These are phyloP conservation scores for Drosophila trapezifrons DNA, from an alignment of 1,140 invertebrate species.

Conservation along the genomic window DNA sequence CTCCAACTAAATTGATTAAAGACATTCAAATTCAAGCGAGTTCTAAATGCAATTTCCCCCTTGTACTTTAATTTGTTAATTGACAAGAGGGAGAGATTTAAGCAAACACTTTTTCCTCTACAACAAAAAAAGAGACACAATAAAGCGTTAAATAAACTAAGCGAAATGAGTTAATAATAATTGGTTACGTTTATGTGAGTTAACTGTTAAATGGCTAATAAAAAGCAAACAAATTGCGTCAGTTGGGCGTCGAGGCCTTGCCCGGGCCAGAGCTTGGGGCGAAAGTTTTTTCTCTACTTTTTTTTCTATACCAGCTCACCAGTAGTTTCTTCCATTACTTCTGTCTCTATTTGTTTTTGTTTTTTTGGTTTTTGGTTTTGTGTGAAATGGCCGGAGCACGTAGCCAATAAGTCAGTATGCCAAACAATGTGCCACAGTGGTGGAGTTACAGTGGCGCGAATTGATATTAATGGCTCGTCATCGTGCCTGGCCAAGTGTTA, in stretches of 20 bases:
- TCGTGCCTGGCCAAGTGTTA: constrained; percentile 10
- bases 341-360: constrained; percentile 1
- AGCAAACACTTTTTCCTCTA: background rate
- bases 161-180: constrained; percentile 76
- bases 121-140: constrained; percentile 16
- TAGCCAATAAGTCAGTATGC: constrained; percentile 55
- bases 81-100: constrained; percentile 4
- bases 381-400: constrained; percentile 34
- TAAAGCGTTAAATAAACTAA: constrained; percentile 20
- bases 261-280: constrained; percentile 17
- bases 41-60: background rate
- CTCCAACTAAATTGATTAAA: background rate
- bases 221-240: constrained; percentile 68
- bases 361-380: no score
- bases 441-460: constrained; percentile 40
- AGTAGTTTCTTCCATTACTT: background rate
- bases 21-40: background rate
- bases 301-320: background rate
- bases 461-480: constrained; percentile 61
- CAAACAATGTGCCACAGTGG: constrained; percentile 57
- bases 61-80: background rate
- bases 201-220: constrained; percentile 79
- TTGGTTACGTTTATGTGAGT: constrained; percentile 75
- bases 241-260: constrained; percentile 39
- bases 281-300: constrained; percentile 41